Percentiles rank a stretch among this genome's conserved stretches.
These are phyloP conservation scores for Flexamia atlantica DNA, from an alignment of 2,888 invertebrate species.

Conservation along the genomic window DNA sequence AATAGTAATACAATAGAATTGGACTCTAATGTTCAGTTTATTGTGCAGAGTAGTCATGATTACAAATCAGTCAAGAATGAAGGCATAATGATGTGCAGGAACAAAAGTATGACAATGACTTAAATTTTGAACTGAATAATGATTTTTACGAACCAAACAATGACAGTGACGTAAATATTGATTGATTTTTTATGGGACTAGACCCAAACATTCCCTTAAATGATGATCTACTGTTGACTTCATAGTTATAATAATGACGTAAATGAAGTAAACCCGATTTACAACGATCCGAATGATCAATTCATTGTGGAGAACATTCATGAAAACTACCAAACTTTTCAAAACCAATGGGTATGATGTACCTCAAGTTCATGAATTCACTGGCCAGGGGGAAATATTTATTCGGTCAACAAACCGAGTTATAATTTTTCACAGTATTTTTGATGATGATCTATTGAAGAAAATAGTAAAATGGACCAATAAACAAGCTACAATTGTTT, in stretches of 20 bases:
- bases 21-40: too few species aligned
- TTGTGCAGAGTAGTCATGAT: too few species aligned
- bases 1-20: too few species aligned
- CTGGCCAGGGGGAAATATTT: constrained; percentile 18
- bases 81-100: too few species aligned
- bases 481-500: constrained; percentile 24
- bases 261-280: background rate
- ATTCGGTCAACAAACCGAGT: constrained; percentile 20
- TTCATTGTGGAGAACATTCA: background rate
- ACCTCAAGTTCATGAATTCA: constrained; percentile 3
- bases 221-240: too few species aligned
- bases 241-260: background rate
- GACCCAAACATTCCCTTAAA: too few species aligned
- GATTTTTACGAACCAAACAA: too few species aligned
- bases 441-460: constrained; percentile 36
- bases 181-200: too few species aligned
- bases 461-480: constrained; percentile 46
- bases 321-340: background rate
- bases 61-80: too few species aligned
- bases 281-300: background rate
- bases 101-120: too few species aligned
- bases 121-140: too few species aligned
- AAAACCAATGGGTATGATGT: constrained; percentile 18
- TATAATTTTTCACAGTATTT: constrained; percentile 22
- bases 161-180: too few species aligned